Evolutionary conservation across 2,113 vertebrate genomes (phyloP), one percentile per base, ranked within the genome.

Genomic region (Hiodon alosoides): DNA sequence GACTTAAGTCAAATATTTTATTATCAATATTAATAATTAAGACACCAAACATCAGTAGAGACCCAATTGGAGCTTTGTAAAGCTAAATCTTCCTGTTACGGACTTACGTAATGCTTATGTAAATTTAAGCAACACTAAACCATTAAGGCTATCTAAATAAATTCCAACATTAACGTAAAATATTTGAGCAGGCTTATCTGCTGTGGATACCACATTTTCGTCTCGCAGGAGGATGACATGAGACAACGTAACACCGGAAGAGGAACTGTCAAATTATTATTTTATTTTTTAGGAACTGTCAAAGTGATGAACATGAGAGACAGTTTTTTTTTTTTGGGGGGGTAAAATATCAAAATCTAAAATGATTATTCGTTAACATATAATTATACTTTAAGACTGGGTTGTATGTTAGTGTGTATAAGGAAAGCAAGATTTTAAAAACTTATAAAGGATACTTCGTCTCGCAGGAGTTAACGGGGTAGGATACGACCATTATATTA

Each of bases 1-100:
- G 62, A 64, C 7, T 8, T 5, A 53, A 46, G 50, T 62, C 51
- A 64, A 53, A 73, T 14, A 5, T n/a, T 64, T 53, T 73, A 16
- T 62, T 64, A 31, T 64, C 61, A 73, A 64, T 73, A 65, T 73
- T 57, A 57, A 8, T 69, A 69, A 61, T 58, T 58, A 31, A 69
- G 68, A 31, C 55, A 11, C 51, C 7, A 55, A 54, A 55, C 52
- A 17, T 14, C 68, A 69, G 4, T 54, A 55, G 5, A 69, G 55
- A n/a, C 55, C 0, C 4, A 54, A 69, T 55, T 55, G 31, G 14
- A 52, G 14, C n/a, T 55, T 14, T 17, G 17, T 17, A 16, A 55
- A 69, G 16, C 52, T 11, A 54, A 69, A 31, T 46, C 17, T 11
- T 11, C 31, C 17, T 69, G 3, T 16, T 52, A 51, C 1, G 7